Conservation (phyloP, 2,888 invertebrate species). For the Teinopalpus imperialis region DNA sequence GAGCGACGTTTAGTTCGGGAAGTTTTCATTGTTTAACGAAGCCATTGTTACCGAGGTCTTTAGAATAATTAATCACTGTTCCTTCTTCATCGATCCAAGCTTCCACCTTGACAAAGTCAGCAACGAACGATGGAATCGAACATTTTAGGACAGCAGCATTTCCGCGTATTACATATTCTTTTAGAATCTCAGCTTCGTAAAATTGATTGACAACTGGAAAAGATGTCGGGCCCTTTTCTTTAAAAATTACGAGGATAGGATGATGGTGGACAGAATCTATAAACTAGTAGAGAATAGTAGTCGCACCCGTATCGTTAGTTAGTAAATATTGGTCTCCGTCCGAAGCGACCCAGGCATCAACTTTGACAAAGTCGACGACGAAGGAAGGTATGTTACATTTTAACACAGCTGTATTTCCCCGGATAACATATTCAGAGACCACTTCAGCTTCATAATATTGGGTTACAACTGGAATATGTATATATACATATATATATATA, state of each 20-base stretch:
- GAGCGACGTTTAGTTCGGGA: slow-evolving; percentile 50
- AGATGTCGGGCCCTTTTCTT: slow-evolving; percentile 15
- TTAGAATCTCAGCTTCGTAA: slow-evolving; percentile 94
- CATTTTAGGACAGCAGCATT: slow-evolving; percentile 94
- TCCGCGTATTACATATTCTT: slow-evolving; percentile 94
- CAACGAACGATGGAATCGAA: slow-evolving; percentile 94
- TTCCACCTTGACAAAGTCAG: slow-evolving; percentile 95
- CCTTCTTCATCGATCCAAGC: slow-evolving; percentile 88
- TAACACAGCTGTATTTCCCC: slow-evolving; percentile 92
- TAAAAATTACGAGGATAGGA: slow-evolving; percentile 5
- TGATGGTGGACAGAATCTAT: slow-evolving; percentile 13
- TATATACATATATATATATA: too few relatives aligned
- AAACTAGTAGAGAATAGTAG: too few relatives aligned
- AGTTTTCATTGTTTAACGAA: slow-evolving; percentile 49
- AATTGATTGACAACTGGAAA: slow-evolving; percentile 89
- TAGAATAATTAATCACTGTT: slow-evolving; percentile 85
- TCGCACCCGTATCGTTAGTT: slow-evolving; percentile 87
- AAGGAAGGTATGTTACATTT: slow-evolving; percentile 96
- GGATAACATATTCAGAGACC: slow-evolving; percentile 94
- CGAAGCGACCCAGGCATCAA: slow-evolving; percentile 90
- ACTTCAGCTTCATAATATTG: slow-evolving; percentile 95
- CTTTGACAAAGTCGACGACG: slow-evolving; percentile 94
- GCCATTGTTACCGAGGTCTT: slow-evolving; percentile 86
- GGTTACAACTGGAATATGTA: slow-evolving; percentile 87
- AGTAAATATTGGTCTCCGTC: slow-evolving; percentile 87